Conservation (phyloP, 2,113 vertebrate genomes). For the Prunella himalayana region DNA sequence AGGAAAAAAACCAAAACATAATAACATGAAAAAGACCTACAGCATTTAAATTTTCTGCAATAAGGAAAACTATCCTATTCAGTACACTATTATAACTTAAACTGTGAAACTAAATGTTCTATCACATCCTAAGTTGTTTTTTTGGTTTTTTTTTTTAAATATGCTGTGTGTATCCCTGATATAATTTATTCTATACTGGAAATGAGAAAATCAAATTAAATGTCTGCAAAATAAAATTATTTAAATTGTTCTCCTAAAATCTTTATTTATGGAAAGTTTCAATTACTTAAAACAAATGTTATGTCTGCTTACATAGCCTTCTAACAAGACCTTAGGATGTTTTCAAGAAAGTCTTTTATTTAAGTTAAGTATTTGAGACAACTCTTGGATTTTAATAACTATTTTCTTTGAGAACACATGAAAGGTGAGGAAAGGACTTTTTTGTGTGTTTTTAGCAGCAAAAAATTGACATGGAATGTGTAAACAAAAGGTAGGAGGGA, state of each 20-base stretch:
- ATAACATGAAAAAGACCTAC: not conserved
- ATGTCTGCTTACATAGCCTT: not conserved
- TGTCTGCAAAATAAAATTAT: not conserved
- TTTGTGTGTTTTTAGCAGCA: not conserved
- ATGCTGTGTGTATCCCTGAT: not conserved
- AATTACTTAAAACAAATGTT: not conserved
- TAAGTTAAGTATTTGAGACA: not conserved
- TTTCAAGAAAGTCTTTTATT: not conserved
- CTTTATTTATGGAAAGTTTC: not conserved
- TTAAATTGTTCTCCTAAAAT: not conserved
- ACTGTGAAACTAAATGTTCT: not conserved
- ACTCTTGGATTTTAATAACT: not conserved
- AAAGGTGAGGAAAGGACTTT: not conserved
- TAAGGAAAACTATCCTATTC: not conserved
- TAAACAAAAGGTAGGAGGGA: not conserved
- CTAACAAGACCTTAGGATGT: not conserved
- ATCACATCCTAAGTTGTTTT: rapidly evolving
- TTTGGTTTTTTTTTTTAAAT: not conserved
- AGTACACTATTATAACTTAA: not conserved
- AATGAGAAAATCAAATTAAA: not conserved
- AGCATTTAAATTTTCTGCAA: not conserved
- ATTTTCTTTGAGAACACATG: not conserved
- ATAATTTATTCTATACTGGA: not conserved
- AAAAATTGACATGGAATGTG: not conserved
- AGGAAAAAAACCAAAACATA: not conserved